These are phyloP conservation scores for Cirrhinus mrigala DNA, from an alignment of 2,797 vertebrate genomes.

Conservation along the genomic window DNA sequence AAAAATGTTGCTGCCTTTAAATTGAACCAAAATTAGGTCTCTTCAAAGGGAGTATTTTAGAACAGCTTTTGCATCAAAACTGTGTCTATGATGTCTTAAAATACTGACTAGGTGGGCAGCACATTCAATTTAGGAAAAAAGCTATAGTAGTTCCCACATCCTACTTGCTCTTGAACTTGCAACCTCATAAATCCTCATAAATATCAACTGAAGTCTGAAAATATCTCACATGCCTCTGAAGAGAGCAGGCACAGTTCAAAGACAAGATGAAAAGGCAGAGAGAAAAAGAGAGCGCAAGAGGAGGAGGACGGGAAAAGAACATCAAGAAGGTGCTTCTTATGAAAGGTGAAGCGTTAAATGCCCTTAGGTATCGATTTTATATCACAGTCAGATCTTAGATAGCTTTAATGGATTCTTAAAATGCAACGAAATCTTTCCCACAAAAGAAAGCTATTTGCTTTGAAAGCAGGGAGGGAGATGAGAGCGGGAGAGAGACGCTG, in stretches of 20 bases:
- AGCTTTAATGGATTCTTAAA: conserved; percentile 65
- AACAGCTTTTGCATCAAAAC: not conserved
- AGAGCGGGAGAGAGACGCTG: conserved; percentile 51
- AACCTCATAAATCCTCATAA: conserved; percentile 33
- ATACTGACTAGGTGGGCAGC: not conserved
- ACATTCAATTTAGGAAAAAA: not conserved
- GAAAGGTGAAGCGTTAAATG: conserved; percentile 38
- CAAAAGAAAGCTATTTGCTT: conserved; percentile 51
- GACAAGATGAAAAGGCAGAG: conserved; percentile 18
- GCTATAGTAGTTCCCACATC: not conserved
- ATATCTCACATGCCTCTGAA: conserved; percentile 37
- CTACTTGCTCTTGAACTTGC: conserved; percentile 23
- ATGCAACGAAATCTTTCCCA: conserved; percentile 54
- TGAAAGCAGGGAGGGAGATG: conserved; percentile 24
- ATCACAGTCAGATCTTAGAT: conserved; percentile 53
- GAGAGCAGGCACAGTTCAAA: conserved; percentile 31
- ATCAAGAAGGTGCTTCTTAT: conserved; percentile 39
- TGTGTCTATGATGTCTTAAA: not conserved
- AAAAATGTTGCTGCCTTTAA: not conserved
- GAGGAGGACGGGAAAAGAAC: conserved; percentile 34
- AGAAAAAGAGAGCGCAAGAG: conserved; percentile 22
- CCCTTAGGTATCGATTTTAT: conserved; percentile 58
- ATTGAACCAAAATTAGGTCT: not conserved
- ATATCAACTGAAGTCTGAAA: conserved; percentile 39
- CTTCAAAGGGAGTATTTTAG: not conserved